phyloP scores from a whole-genome alignment of 2,113 vertebrate genomes.

The Pantherophis guttatus region DNA sequence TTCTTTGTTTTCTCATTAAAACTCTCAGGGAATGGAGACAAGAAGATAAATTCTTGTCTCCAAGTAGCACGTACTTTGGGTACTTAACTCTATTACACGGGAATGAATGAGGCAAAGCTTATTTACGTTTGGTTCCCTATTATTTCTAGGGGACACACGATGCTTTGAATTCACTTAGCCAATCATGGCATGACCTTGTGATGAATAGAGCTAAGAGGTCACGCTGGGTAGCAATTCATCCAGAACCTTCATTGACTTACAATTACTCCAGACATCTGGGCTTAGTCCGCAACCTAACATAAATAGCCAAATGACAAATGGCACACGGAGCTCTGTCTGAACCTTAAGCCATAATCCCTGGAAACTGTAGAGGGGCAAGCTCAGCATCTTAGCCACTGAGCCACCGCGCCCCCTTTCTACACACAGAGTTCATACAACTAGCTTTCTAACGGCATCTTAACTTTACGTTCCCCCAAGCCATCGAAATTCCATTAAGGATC shows the following conservation, averaged over 20 bases:
- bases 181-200: neutral
- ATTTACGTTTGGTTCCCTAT: neutral
- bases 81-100: neutral
- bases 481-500: neutral
- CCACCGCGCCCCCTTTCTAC: neutral
- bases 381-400: too few relatives aligned
- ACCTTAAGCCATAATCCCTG: neutral
- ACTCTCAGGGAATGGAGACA: neutral
- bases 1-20: neutral
- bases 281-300: neutral
- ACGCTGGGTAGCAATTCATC: neutral
- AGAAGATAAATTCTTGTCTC: neutral
- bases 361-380: neutral
- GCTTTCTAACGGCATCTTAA: neutral
- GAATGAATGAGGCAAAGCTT: neutral
- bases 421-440: neutral
- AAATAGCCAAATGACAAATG: neutral
- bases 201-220: neutral
- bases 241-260: neutral
- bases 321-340: neutral
- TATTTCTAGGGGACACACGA: neutral
- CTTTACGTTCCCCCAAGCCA: neutral
- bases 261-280: neutral
- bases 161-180: neutral
- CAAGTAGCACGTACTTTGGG: neutral